Base-by-base conservation (phyloP, 2,113 vertebrate species). In the Hypanus sabinus region DNA sequence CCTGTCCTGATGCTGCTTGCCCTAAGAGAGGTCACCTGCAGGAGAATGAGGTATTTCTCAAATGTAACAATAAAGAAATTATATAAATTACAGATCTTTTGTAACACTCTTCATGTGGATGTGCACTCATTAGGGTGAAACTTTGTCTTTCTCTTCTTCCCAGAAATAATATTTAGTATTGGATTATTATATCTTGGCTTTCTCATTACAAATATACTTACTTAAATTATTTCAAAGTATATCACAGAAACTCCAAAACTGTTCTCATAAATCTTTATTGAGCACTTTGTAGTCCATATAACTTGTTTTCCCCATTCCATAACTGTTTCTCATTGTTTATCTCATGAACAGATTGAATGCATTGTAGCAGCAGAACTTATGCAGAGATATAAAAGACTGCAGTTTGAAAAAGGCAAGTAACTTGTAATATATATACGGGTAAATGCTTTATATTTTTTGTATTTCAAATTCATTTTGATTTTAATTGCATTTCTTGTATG, bases 381-480 rank as follows among this genome's bases (percentile, higher is more conserved):
- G 98, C 98, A 99, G 96, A 98, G 97, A 95, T 99, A 99, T 95
- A 98, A 98, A 96, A 99, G 98, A 96, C 97, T 99, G 30, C 99
- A 98, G 94, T 99, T 99, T 96, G 98, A 99, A 97, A 97, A 98
- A 97, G 99, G 99, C 99, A 97, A 96, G 97, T 94, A 96, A 71
- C 81, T 94, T 94, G 22, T 30, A 73, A 62, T 55, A 24, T 55
- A 24, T 55, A 55, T 83, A 73, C 71, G 24, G 71, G 71, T 5
- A 22, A 79, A 11, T 79, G 76, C n/a, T 36, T 36, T 79, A 11
- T 27, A n/a, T 79, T 79, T 36, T 33, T 38, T 73, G 6, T 22
- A 24, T 46, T 73, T 73, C 4, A 73, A 73, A 38, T 65, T n/a
- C 60, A 36, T 10, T 70, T 22, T 68, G 87, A 33, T 90, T 68